phyloP scores from a whole-genome alignment of 2,113 vertebrate genomes.

The Hippocampus comes region DNA sequence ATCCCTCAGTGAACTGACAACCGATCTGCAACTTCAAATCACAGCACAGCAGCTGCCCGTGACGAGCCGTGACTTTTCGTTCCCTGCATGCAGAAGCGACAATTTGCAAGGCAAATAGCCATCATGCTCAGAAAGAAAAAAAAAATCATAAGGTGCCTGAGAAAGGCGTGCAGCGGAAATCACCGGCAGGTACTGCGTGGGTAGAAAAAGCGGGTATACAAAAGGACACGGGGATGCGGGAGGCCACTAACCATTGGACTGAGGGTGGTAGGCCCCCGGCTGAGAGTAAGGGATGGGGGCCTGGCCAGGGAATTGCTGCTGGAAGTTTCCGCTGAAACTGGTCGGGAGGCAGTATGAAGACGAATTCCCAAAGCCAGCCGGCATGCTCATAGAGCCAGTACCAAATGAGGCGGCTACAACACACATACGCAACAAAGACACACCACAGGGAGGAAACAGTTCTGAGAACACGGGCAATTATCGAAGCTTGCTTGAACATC shows the following conservation, averaged over 20 bases:
- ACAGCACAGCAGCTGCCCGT: conserved; percentile 44
- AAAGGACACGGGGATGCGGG: conserved; percentile 22
- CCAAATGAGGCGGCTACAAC: conserved; percentile 82
- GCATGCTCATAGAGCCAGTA: conserved; percentile 97
- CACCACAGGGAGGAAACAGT: conserved; percentile 26
- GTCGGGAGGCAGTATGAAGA: conserved; percentile 93
- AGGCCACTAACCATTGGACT: conserved; percentile 87
- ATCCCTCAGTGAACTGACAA: not conserved
- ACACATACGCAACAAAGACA: conserved; percentile 28
- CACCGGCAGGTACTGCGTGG: conserved; percentile 35
- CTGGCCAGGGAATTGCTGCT: conserved; percentile 89
- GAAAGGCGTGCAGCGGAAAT: not conserved
- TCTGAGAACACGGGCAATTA: conserved; percentile 38
- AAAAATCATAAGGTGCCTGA: not conserved
- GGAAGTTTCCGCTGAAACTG: conserved; percentile 95
- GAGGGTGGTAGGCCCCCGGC: conserved; percentile 86
- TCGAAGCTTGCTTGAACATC: conserved; percentile 34
- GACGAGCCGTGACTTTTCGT: not conserved
- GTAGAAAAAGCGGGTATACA: conserved; percentile 4
- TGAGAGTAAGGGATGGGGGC: conserved; percentile 86
- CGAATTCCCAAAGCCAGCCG: conserved; percentile 87
- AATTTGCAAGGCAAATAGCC: not conserved
- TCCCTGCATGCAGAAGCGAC: not conserved
- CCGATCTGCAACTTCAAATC: conserved; percentile 42
- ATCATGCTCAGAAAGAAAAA: not conserved